Base-by-base conservation (phyloP, 2,888 invertebrate species). In the Meteorus colon region DNA sequence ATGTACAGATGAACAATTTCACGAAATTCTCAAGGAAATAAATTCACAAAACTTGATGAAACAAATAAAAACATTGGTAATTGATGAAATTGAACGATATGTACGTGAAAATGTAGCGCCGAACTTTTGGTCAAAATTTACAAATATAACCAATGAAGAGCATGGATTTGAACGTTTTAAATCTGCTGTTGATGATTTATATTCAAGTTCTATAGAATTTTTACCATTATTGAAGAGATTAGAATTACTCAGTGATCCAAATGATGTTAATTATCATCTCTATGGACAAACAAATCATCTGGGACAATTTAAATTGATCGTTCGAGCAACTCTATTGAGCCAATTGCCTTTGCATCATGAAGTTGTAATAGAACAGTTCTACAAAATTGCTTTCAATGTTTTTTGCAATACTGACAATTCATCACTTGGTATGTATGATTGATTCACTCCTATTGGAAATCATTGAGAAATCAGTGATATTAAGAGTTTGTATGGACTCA, bases 371-470 rank as follows among this genome's bases (percentile, higher is more conserved):
- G 92, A 93, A 82, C 93, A 93, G 72, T 96, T 96, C 88, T 96
- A 96, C 85, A 93, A 93, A 89, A 92, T 94, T 27, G 94, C 96
- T 4, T 94, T 96, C 80, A 94, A 93, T 85, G 93, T 95, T 0
- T 95, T 95, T 86, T 88, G 88, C 80, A 89, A 90, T 77, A 85
- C 87, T n/a, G 87, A 89, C 41, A 82, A 77, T 34, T 75, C 83
- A 16, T 71, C 80, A 0, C 82, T 83, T 74, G 85, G 85, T 87
- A 81, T 71, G 70, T 68, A 75, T 12, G 24, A 14, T 16, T 27
- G 45, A 62, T 71, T 55, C 76, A 60, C 75, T 62, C 73, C 75
- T 55, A 62, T 16, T 8, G 27, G 8, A 16, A 65, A 6, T 8
- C 34, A 34, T 34, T 8, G 24, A 24, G 24, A 34, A 4, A 6